phyloP scores from a whole-genome alignment of 2,797 vertebrate genomes.

The Pseudochirops corinnae region DNA sequence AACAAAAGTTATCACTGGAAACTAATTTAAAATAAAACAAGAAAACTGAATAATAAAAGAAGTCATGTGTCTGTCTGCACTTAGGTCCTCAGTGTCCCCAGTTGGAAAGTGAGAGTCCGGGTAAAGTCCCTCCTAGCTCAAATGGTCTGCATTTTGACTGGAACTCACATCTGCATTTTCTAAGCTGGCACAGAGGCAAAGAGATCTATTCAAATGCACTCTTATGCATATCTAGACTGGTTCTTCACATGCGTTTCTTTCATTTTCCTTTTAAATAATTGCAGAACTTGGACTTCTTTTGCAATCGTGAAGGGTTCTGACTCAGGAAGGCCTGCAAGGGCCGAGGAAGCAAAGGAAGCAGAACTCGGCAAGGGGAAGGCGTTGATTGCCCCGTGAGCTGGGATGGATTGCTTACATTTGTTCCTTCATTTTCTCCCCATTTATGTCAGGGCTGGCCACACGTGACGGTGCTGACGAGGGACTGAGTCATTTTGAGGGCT shows the following conservation, averaged over 20 bases:
- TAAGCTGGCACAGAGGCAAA: not conserved
- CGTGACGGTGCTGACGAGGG: not conserved
- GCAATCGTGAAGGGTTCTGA: not conserved
- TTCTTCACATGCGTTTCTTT: slow-evolving; percentile 5
- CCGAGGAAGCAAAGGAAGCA: slow-evolving; percentile 52
- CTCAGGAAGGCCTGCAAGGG: slow-evolving; percentile 1
- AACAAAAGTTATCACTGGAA: not conserved
- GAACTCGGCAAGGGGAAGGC: slow-evolving; percentile 45
- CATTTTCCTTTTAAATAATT: slow-evolving; percentile 58
- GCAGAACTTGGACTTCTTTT: slow-evolving; percentile 44
- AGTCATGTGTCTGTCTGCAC: not conserved
- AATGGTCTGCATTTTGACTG: not conserved
- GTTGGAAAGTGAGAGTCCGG: not conserved
- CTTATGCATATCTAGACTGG: not conserved
- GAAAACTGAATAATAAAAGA: not conserved
- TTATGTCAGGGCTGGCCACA: not conserved
- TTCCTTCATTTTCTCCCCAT: slow-evolving; percentile 56
- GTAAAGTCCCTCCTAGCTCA: not conserved
- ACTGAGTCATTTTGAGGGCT: not conserved
- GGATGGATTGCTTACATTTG: slow-evolving; percentile 36
- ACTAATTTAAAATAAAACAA: not conserved
- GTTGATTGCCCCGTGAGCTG: slow-evolving; percentile 45
- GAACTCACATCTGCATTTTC: not conserved
- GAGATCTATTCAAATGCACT: not conserved
- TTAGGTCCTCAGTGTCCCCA: not conserved